These are phyloP conservation scores for Athalia cordata DNA, from an alignment of 2,888 invertebrate species.

Conservation along the genomic window DNA sequence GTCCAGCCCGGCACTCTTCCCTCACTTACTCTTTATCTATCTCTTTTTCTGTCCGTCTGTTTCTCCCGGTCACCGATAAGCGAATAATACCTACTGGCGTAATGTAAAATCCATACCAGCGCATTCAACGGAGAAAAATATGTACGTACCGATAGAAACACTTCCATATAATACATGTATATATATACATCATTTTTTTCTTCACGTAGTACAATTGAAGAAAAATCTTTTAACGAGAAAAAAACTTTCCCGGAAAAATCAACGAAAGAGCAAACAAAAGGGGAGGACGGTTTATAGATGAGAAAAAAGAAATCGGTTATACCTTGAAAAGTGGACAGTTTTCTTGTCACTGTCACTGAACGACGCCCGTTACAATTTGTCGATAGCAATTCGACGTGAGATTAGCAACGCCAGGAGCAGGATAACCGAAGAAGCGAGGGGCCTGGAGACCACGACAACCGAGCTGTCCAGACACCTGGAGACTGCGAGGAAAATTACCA, in stretches of 20 bases:
- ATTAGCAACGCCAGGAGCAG: constrained; percentile 77
- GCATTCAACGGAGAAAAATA: constrained; percentile 27
- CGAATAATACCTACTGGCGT: constrained; percentile 47
- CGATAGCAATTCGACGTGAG: constrained; percentile 78
- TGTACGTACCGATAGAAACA: not conserved
- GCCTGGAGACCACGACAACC: constrained; percentile 78
- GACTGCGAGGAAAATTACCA: constrained; percentile 63
- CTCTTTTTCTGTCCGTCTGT: not conserved
- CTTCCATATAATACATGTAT: not conserved
- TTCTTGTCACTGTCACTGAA: too few species aligned
- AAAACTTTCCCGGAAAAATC: too few species aligned
- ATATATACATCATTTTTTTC: too few species aligned
- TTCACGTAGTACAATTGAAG: too few species aligned
- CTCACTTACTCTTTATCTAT: not conserved
- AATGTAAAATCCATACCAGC: constrained; percentile 65
- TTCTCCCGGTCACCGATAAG: constrained; percentile 13
- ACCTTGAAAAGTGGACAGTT: too few species aligned
- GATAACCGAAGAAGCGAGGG: constrained; percentile 77
- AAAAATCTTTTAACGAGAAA: too few species aligned
- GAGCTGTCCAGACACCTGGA: constrained; percentile 75
- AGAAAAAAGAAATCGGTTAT: too few species aligned
- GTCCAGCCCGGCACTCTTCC: not conserved
- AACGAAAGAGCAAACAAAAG: too few species aligned
- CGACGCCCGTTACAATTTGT: constrained; percentile 32
- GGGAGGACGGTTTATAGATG: too few species aligned